A percentile compares a stretch with the other conserved stretches of the same genome.
phyloP scores from a whole-genome alignment of 2,797 vertebrate genomes.

The Catostomus latipinnis region DNA sequence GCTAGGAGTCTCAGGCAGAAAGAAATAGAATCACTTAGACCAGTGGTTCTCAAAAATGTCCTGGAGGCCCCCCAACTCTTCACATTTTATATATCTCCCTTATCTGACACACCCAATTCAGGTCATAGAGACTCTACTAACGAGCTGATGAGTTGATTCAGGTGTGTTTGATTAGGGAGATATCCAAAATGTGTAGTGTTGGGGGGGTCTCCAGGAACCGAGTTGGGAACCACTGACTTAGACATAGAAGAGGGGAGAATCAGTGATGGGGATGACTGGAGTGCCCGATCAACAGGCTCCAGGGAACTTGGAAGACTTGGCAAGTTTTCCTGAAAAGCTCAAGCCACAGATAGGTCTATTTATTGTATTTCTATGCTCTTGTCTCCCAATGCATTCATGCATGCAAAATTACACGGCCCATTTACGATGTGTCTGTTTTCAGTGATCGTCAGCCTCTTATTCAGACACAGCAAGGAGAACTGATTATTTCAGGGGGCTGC shows the following conservation, averaged over 20 bases:
- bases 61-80: no score
- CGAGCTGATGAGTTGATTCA: no score
- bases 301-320: conserved; percentile 21
- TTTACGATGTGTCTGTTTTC: conserved; percentile 33
- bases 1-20: conserved; percentile 11
- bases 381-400: conserved; percentile 10
- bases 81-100: no score
- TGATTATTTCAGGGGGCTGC: conserved; percentile 2
- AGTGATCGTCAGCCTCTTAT: conserved; percentile 21
- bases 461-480: background rate
- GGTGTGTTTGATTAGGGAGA: no score
- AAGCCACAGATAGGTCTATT: conserved; percentile 19
- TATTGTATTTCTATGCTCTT: conserved; percentile 37
- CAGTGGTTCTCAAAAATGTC: no score
- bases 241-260: conserved; percentile 9
- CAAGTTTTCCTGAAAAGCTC: conserved; percentile 27
- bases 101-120: no score
- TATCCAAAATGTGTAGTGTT: no score
- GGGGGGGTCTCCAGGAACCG: no score
- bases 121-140: no score
- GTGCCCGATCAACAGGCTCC: conserved; percentile 22
- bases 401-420: conserved; percentile 4
- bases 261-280: conserved; percentile 20
- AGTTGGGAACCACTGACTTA: no score
- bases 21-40: conserved; percentile 23